A percentile compares a stretch with the other conserved stretches of the same genome.
phyloP scores from a whole-genome alignment of 1,140 invertebrate species.

The Venturia canescens region DNA sequence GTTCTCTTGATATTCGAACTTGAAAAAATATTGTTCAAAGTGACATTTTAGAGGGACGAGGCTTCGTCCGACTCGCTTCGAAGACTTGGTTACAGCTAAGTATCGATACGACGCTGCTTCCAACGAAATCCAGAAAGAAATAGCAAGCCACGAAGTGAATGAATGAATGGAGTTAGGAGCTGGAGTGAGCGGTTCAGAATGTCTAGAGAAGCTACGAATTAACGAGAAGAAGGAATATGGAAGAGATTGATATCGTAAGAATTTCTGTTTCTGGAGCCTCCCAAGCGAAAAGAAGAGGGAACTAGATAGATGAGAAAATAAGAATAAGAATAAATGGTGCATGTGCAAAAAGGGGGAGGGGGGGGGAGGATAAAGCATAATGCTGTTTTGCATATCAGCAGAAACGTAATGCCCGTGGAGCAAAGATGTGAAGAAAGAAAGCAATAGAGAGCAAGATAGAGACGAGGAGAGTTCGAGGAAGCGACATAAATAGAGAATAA shows the following conservation, averaged over 20 bases:
- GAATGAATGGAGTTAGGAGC: constrained; percentile 14
- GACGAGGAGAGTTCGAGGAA: constrained; percentile 39
- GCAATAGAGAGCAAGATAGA: neutral
- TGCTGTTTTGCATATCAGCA: neutral
- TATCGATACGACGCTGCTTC: too few relatives aligned
- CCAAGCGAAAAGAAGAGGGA: neutral
- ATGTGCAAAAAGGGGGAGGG: neutral
- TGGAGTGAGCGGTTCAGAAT: neutral
- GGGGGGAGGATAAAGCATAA: neutral
- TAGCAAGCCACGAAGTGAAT: neutral
- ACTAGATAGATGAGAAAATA: neutral
- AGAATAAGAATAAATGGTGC: neutral
- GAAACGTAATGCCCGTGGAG: constrained; percentile 11
- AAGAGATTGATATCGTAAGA: constrained; percentile 20
- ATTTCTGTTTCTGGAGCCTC: constrained; percentile 6
- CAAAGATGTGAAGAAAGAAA: constrained; percentile 2
- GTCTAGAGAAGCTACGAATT: constrained; percentile 19
- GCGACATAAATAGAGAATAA: constrained; percentile 45
- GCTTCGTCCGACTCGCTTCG: too few relatives aligned
- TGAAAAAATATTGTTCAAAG: too few relatives aligned
- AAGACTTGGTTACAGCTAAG: too few relatives aligned
- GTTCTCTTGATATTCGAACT: too few relatives aligned
- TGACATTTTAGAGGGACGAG: too few relatives aligned
- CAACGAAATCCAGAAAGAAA: neutral
- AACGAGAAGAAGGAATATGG: constrained; percentile 11